Evolutionary conservation across 2,888 invertebrate genomes (phyloP).

Genomic region (Alloscopus bannaensis): DNA sequence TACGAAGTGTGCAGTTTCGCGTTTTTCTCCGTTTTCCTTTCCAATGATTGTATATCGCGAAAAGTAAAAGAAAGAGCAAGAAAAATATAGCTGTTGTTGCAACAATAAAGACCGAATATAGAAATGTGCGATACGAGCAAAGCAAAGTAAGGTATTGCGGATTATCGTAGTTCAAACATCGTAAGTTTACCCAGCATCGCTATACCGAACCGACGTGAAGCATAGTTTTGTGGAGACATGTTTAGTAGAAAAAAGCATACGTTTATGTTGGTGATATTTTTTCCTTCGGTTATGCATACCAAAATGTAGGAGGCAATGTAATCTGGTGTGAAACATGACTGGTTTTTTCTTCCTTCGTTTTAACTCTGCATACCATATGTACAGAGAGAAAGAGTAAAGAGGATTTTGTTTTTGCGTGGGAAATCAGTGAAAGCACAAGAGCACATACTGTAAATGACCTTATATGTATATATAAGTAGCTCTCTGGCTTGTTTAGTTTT

Average conservation of each 20-base stretch:
- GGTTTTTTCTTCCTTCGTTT: not conserved
- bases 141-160: no score
- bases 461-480: conserved; percentile 2
- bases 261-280: no score
- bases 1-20: not conserved
- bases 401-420: conserved; percentile 17
- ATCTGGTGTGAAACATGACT: conserved; percentile 1
- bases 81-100: not conserved
- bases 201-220: no score
- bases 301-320: not conserved
- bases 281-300: no score
- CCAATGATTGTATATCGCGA: not conserved
- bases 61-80: not conserved
- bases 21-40: not conserved
- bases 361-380: not conserved
- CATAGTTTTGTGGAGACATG: no score
- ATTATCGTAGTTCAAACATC: no score
- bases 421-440: conserved; percentile 19
- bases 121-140: no score
- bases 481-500: not conserved
- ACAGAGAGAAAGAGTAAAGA: not conserved
- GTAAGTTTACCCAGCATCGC: no score
- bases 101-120: no score
- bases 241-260: no score
- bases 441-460: conserved; percentile 34